Base-by-base conservation (phyloP, 1,140 invertebrate species). In the Cotesia vestalis region DNA sequence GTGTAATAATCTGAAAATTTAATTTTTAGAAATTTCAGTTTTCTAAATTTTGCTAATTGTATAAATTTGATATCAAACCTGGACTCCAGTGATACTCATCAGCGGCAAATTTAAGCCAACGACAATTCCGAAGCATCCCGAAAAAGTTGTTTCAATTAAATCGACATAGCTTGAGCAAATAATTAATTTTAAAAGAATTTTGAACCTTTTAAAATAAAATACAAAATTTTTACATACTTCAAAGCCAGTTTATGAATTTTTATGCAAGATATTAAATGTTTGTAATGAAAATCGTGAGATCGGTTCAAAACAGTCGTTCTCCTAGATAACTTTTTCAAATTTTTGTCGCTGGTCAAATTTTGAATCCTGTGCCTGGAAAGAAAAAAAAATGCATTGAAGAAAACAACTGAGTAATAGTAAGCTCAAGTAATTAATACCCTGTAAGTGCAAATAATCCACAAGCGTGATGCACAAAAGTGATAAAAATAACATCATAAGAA, bases 401-500 rank as follows among this genome's bases (percentile, higher is more conserved):
- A 38, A n/a, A 11, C 3, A 20, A 20, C 20, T 5, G 4, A 69
- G 4, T 0, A 57, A 20, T 1, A 27, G 27, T 27, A 27, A 27
- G 17, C 8, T 8, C 4, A n/a, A 20, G 51, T 46, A 11, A 52
- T 11, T 11, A n/a, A 51, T 75, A 79, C 78, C 77, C 64, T 53
- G 69, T 17, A 27, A 75, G 53, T 34, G 69, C 61, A 57, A 69
- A 73, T 51, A 73, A 52, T 34, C 66, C 72, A 64, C 66, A 68
- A 0, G 46, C 59, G 14, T 73, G 72, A 35, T 73, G 66, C 14
- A 69, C 60, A 11, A 52, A 51, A 64, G 64, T 35, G 14, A 69
- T 57, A 40, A 69, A 66, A 36, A 73, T 20, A 5, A 46, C 34
- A 55, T 73, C 72, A n/a, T 4, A 20, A 40, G 72, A 63, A 3